A percentile compares a stretch with the other conserved stretches of the same genome.
These are phyloP conservation scores for Diadromus collaris DNA, from an alignment of 2,888 invertebrate species.

Conservation along the genomic window DNA sequence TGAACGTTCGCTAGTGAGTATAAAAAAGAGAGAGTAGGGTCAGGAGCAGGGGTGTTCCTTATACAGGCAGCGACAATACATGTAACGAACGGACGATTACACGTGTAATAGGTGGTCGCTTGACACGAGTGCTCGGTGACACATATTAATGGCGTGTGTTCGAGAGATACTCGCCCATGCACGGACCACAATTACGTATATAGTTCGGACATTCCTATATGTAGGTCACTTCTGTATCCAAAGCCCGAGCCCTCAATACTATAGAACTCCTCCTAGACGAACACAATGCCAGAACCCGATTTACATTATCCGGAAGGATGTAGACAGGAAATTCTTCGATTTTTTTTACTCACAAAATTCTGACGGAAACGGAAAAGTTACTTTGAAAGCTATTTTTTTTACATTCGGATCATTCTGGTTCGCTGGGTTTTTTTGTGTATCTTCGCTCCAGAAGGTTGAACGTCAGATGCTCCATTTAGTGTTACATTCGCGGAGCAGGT, in stretches of 20 bases:
- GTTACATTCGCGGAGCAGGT: too few species aligned
- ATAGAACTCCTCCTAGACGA: not conserved
- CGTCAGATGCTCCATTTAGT: too few species aligned
- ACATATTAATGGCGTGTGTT: slow-evolving; percentile 46
- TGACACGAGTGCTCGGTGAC: slow-evolving; percentile 54
- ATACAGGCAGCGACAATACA: not conserved
- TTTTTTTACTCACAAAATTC: not conserved
- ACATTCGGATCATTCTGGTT: not conserved
- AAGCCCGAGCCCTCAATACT: not conserved
- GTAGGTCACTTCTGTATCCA: not conserved
- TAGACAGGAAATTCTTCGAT: slow-evolving; percentile 29
- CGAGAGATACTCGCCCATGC: slow-evolving; percentile 12
- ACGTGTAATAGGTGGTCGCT: slow-evolving; percentile 57
- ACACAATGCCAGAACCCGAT: slow-evolving; percentile 12
- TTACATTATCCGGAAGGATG: slow-evolving; percentile 27
- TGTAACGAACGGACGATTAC: slow-evolving; percentile 41
- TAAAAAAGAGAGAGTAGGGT: not conserved
- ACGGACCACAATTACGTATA: slow-evolving; percentile 1
- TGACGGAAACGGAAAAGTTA: not conserved
- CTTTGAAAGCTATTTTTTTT: not conserved
- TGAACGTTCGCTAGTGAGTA: slow-evolving; percentile 19
- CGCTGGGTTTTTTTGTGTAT: not conserved
- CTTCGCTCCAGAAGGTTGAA: not conserved
- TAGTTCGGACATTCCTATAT: not conserved
- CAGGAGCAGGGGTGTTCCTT: not conserved